Evolutionary conservation across 2,113 vertebrate species (phyloP).

Genomic region (Tenebrosternarchus preto): DNA sequence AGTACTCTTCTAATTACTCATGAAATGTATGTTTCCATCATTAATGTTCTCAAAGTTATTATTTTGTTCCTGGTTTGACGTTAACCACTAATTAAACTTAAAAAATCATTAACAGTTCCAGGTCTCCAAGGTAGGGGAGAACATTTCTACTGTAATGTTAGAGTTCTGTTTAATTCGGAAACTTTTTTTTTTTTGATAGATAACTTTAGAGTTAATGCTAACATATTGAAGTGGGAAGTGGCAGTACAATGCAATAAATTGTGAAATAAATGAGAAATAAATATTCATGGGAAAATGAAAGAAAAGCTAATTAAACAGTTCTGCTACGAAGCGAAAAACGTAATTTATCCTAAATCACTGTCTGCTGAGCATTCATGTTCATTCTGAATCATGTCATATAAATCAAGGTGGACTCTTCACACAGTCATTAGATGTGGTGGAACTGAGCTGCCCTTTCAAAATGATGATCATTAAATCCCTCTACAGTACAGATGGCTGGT

Average conservation of each 20-base stretch:
- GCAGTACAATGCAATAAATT: not conserved
- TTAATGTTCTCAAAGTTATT: conserved; percentile 42
- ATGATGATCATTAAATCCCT: not conserved
- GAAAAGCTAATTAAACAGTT: conserved; percentile 24
- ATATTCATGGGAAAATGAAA: conserved; percentile 13
- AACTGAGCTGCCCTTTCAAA: not conserved
- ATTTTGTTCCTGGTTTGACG: conserved; percentile 51
- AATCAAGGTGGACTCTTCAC: not conserved
- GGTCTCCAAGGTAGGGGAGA: not conserved
- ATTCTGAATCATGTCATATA: not conserved
- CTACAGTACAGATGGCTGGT: not conserved
- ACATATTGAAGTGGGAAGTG: conserved; percentile 7
- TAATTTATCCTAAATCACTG: conserved; percentile 4
- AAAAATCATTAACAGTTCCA: conserved; percentile 50
- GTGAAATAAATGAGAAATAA: conserved; percentile 6
- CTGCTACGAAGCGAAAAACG: not conserved
- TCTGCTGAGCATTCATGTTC: conserved; percentile 9
- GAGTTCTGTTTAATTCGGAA: not conserved
- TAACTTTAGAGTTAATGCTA: conserved; percentile 24
- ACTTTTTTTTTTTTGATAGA: conserved; percentile 29
- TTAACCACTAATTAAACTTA: conserved; percentile 52
- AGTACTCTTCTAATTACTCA: conserved; percentile 58
- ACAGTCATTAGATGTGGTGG: not conserved
- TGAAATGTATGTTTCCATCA: conserved; percentile 47
- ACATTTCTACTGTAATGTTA: not conserved